Percentiles rank a stretch among this genome's conserved stretches.
These are phyloP conservation scores for Ptilodon capucinus DNA, from an alignment of 2,888 invertebrate species.

Conservation along the genomic window DNA sequence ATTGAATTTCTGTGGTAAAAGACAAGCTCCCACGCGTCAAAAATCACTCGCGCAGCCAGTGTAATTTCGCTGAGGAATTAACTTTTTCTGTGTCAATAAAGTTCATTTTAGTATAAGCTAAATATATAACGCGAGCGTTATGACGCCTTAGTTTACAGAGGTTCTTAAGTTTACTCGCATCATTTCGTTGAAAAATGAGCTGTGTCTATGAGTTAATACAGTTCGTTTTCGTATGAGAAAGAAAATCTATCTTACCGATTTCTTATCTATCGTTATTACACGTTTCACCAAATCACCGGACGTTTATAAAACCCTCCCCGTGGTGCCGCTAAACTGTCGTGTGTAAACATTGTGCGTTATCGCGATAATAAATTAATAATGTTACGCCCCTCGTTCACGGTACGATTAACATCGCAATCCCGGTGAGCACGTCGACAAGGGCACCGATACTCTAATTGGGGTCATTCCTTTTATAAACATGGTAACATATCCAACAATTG, in stretches of 20 bases:
- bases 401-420: constrained; percentile 39
- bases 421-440: constrained; percentile 23
- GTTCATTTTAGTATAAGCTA: too few species aligned
- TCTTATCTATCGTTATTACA: background rate
- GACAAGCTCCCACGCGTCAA: too few species aligned
- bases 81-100: too few species aligned
- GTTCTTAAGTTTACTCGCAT: too few species aligned
- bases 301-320: background rate
- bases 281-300: background rate
- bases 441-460: constrained; percentile 30
- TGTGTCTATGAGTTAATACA: too few species aligned
- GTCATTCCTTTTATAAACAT: background rate
- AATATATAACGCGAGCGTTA: too few species aligned
- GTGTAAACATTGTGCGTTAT: constrained; percentile 35
- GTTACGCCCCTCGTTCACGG: constrained; percentile 35
- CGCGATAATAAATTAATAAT: constrained; percentile 49
- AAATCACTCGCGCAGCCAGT: too few species aligned
- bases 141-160: too few species aligned
- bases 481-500: too few species aligned
- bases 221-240: background rate
- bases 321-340: constrained; percentile 27
- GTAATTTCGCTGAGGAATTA: too few species aligned
- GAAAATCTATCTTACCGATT: background rate
- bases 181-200: too few species aligned
- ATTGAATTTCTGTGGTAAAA: too few species aligned